These are phyloP conservation scores for Rhabdornis inornatus DNA, from an alignment of 2,113 vertebrate species.

Conservation along the genomic window DNA sequence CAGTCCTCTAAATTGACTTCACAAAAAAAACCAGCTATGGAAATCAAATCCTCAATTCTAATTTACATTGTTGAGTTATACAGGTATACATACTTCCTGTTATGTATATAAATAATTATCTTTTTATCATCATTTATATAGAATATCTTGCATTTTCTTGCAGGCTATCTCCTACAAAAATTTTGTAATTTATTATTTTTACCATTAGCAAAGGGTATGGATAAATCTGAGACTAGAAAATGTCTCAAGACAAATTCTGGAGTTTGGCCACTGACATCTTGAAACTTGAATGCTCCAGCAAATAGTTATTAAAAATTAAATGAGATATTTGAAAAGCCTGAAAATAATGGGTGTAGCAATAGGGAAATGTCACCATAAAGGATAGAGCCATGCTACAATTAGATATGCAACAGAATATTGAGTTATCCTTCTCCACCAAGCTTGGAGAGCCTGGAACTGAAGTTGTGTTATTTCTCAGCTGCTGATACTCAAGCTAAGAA, in stretches of 20 bases:
- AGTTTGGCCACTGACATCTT: background rate
- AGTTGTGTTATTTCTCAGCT: background rate
- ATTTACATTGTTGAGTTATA: background rate
- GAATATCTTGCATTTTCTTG: background rate
- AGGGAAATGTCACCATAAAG: background rate
- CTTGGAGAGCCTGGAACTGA: background rate
- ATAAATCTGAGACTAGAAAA: background rate
- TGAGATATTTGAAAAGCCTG: background rate
- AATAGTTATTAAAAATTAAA: background rate
- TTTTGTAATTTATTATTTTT: background rate
- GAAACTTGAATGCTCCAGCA: background rate
- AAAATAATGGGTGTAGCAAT: background rate
- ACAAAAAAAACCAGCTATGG: background rate
- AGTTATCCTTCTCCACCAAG: background rate
- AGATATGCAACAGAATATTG: background rate
- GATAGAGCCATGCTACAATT: background rate
- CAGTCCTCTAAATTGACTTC: background rate
- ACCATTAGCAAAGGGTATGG: background rate
- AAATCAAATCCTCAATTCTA: background rate
- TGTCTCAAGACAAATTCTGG: background rate
- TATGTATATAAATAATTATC: background rate
- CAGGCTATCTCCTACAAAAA: background rate
- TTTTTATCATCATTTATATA: background rate
- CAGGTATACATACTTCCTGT: background rate
- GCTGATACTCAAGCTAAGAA: background rate